A percentile compares a stretch with the other conserved stretches of the same genome.
phyloP scores from a whole-genome alignment of 2,797 vertebrate genomes.

The Mus caroli region DNA sequence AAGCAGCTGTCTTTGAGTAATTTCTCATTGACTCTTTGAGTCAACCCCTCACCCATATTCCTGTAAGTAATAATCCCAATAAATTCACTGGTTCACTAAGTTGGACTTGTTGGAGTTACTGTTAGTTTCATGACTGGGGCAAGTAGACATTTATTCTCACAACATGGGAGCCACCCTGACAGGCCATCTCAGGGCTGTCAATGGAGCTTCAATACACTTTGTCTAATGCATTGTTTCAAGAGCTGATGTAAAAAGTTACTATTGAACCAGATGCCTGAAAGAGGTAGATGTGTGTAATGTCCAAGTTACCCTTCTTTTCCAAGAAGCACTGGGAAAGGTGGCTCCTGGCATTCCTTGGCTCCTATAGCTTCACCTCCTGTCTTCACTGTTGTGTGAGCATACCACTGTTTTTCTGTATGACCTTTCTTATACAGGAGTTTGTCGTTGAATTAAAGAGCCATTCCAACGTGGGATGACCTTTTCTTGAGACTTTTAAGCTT shows the following conservation, averaged over 20 bases:
- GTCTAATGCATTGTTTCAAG: neutral
- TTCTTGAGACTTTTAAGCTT: neutral
- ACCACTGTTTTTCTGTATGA: neutral
- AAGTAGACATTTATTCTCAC: neutral
- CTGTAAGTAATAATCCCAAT: neutral
- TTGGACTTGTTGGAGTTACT: neutral
- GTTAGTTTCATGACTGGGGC: neutral
- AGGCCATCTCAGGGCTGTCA: neutral
- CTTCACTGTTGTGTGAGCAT: accelerated
- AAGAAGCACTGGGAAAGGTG: neutral
- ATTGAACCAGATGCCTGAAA: neutral
- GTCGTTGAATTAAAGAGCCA: neutral
- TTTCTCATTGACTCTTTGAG: neutral
- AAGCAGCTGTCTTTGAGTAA: neutral
- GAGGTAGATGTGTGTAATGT: neutral
- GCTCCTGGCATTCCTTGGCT: neutral
- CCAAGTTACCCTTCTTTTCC: neutral
- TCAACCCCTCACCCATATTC: too few species aligned
- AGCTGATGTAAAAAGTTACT: neutral
- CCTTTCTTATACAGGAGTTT: neutral
- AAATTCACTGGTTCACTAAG: neutral
- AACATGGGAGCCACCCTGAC: neutral
- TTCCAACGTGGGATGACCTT: neutral
- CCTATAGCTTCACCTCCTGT: neutral
- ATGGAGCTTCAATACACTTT: neutral